phyloP scores from a whole-genome alignment of 2,797 vertebrate genomes.

The Spinibarbus caldwelli region DNA sequence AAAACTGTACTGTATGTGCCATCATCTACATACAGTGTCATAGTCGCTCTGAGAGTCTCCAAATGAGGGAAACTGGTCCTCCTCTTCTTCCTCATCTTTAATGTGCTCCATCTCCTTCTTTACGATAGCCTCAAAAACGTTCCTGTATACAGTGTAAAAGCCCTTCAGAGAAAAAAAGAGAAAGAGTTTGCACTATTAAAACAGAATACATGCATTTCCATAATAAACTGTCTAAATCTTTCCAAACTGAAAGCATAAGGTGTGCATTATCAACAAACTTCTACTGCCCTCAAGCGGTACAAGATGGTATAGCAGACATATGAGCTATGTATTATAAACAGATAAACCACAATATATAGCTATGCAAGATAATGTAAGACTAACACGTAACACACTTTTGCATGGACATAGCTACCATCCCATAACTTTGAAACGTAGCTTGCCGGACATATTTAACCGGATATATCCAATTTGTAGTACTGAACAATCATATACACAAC shows the following conservation, averaged over 20 bases:
- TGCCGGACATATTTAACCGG: too few relatives aligned
- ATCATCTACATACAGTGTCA: constrained; percentile 80
- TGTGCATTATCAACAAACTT: neutral
- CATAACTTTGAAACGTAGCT: too few relatives aligned
- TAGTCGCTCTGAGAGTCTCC: constrained; percentile 94
- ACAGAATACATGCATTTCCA: neutral
- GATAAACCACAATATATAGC: neutral
- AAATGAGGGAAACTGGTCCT: constrained; percentile 86
- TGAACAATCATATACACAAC: too few relatives aligned
- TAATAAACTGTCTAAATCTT: neutral
- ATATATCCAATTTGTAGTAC: too few relatives aligned
- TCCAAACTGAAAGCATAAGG: neutral
- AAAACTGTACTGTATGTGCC: neutral
- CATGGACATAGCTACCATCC: too few relatives aligned
- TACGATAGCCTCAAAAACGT: constrained; percentile 88
- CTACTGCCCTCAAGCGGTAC: constrained; percentile 39
- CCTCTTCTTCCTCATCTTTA: constrained; percentile 77
- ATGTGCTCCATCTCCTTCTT: constrained; percentile 89
- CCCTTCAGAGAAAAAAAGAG: constrained; percentile 76
- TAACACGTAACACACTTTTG: too few relatives aligned
- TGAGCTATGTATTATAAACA: neutral
- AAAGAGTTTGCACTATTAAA: neutral
- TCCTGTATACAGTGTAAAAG: constrained; percentile 90
- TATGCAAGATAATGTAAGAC: too few relatives aligned
- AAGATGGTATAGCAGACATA: neutral